Base-by-base conservation (phyloP, 1,140 invertebrate genomes). In the Sarcophaga peregrina region DNA sequence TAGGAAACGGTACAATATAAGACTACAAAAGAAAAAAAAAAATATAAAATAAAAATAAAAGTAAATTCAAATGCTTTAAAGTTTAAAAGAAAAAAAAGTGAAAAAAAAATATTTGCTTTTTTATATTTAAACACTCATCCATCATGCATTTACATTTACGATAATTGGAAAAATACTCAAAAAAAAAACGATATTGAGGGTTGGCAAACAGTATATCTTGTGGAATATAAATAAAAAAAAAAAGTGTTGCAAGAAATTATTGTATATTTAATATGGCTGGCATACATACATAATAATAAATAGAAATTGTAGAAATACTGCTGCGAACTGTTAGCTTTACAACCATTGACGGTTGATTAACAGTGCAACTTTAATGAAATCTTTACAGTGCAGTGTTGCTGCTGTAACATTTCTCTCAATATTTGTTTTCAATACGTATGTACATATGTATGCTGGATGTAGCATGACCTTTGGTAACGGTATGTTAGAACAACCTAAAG, bases 101-200 rank as follows among this genome's bases (percentile, higher is more conserved):
- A 5, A 0, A 62, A 13, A 58, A n/a, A 10, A 58, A 58, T 58
- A 37, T 58, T 58, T 58, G n/a, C 54, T n/a, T 37, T n/a, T 58
- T 58, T 68, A 68, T 8, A 17, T 68, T 68, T 68, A 68, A 68
- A 68, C 17, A 25, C 62, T 68, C 62, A 68, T 68, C 62, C 17
- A 68, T 68, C 62, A 68, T 68, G 9, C 5, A 68, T 68, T 68
- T 68, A 58, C n/a, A 37, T 2, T 37, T n/a, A n/a, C 25, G 25
- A 37, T 37, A 37, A 37, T 37, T 37, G 25, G 25, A 37, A 37
- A 37, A 37, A 37, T 37, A 37, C 4, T 2, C 25, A 37, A 37
- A 37, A 37, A 37, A 37, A 37, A 37, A 37, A 37, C 25, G 25
- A 37, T 37, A 2, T 37, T 37, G 25, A 37, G 25, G 25, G 25